A percentile compares a stretch with the other conserved stretches of the same genome.
Conservation (phyloP, 1,140 invertebrate genomes). For the Drosophila prosaltans region DNA sequence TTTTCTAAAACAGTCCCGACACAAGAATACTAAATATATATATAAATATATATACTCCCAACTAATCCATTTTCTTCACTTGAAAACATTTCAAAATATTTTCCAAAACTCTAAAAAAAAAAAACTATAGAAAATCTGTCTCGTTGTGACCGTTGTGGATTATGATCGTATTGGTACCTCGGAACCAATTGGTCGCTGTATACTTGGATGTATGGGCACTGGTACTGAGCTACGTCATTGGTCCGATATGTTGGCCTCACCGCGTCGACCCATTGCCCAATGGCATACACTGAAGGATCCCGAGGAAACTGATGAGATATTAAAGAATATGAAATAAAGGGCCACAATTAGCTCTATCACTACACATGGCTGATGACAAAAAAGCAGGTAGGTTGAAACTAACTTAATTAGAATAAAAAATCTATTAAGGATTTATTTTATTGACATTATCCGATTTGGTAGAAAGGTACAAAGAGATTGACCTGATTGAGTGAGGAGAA, state of each 20-base stretch:
- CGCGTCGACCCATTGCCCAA: slow-evolving; percentile 98
- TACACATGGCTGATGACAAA: slow-evolving; percentile 47
- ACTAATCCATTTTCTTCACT: slow-evolving; percentile 13
- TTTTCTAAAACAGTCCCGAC: background rate
- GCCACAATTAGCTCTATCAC: slow-evolving; percentile 23
- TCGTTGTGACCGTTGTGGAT: slow-evolving; percentile 99
- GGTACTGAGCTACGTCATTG: slow-evolving; percentile 99
- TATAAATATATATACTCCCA: background rate
- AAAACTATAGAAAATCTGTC: slow-evolving; percentile 96
- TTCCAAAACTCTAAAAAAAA: slow-evolving; percentile 20
- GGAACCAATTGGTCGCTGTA: slow-evolving; percentile 98
- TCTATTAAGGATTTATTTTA: too few species aligned
- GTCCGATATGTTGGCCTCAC: slow-evolving; percentile 99
- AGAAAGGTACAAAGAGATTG: too few species aligned
- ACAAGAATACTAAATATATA: background rate
- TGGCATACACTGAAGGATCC: slow-evolving; percentile 99
- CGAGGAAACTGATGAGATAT: slow-evolving; percentile 91
- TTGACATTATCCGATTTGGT: too few species aligned
- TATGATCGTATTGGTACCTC: slow-evolving; percentile 99
- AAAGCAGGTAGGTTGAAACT: slow-evolving; percentile 38
- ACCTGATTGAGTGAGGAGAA: too few species aligned
- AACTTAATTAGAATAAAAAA: too few species aligned
- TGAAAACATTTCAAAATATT: slow-evolving; percentile 58
- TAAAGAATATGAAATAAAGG: slow-evolving; percentile 82
- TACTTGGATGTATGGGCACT: slow-evolving; percentile 98